phyloP scores from a whole-genome alignment of 1,140 invertebrate genomes.

The Callitettix versicolor region DNA sequence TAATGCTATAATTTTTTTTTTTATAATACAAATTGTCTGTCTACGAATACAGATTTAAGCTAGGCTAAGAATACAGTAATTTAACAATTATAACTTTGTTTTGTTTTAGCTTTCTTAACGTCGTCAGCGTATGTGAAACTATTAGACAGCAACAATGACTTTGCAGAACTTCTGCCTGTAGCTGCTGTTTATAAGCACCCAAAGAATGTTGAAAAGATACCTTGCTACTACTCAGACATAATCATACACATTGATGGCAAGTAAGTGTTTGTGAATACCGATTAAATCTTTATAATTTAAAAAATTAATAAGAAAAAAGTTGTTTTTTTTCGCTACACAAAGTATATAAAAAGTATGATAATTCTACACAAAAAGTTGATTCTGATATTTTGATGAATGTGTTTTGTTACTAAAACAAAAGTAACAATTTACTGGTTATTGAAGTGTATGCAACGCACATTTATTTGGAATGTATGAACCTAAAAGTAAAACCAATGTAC shows the following conservation, averaged over 20 bases:
- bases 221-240: slow-evolving; percentile 48
- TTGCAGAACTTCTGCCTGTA: slow-evolving; percentile 40
- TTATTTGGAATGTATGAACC: too few species aligned
- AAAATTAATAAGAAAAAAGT: not conserved
- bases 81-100: not conserved
- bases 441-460: too few species aligned
- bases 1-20: too few species aligned
- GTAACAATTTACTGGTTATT: too few species aligned
- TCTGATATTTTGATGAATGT: too few species aligned
- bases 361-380: too few species aligned
- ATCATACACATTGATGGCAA: slow-evolving; percentile 45
- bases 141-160: slow-evolving; percentile 29
- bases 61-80: too few species aligned
- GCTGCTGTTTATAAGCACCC: slow-evolving; percentile 45
- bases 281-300: not conserved
- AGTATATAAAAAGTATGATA: too few species aligned
- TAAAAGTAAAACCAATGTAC: too few species aligned
- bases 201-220: slow-evolving; percentile 35
- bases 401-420: too few species aligned
- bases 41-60: too few species aligned
- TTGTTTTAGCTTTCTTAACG: slow-evolving; percentile 43
- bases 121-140: slow-evolving; percentile 42
- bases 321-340: not conserved
- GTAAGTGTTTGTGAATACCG: slow-evolving; percentile 32
- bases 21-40: too few species aligned